Evolutionary conservation across 2,888 invertebrate genomes (phyloP), one percentile per base, ranked within the genome.

Genomic region (Leptopilina drosophilae): DNA sequence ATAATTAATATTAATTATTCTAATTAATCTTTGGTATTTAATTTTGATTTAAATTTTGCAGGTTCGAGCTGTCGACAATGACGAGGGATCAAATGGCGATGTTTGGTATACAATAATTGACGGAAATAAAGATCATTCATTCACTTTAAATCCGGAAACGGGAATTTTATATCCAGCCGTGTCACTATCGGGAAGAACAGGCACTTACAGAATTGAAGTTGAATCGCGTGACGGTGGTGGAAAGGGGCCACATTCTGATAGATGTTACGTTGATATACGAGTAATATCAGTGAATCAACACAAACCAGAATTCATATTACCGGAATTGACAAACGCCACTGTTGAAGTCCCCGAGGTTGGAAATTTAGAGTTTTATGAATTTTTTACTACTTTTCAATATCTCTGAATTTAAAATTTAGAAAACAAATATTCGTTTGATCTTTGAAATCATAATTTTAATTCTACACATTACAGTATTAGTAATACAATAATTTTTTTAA

Each of bases 81-180:
- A 98, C 87, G 94, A 95, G 77, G 97, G 96, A 1, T 88, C 94
- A 8, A 96, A 97, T 88, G 97, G 96, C 8, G 94, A 95, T 83
- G 94, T 98, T 53, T 93, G 94, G 78, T 98, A 97, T 89, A 93
- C 92, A 53, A 97, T 98, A 75, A 91, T 94, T 8, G 92, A 93
- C 4, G 96, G 96, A 79, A 95, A 95, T 88, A 94, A 94, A 78
- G 93, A 94, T 85, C 94, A 95, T 76, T 93, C 95, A 1, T 98
- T 98, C 91, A 93, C 94, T 40, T 93, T 98, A 77, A 96, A 97
- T 86, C 93, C 95, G 0, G 94, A 94, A 78, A 95, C 95, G 12
- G 98, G 98, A 14, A 96, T 97, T 85, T 93, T 98, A 53, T 97
- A 95, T 91, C 96, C 97, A 0, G 94, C 95, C 0, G 94, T 94